These are phyloP conservation scores for Tipula confusa DNA, from an alignment of 2,888 invertebrate species.

Conservation along the genomic window DNA sequence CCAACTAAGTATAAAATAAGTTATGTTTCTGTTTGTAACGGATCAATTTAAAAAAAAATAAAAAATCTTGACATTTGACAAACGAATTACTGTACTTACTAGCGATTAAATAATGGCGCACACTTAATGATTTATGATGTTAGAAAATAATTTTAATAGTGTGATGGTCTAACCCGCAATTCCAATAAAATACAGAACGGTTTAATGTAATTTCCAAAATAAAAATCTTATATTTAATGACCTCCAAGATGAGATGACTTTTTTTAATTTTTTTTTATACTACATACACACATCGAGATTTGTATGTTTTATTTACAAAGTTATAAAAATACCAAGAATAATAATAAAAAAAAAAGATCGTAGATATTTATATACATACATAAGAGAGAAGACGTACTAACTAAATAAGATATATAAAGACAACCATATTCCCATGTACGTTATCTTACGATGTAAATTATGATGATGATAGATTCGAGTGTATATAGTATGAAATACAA, in stretches of 20 bases:
- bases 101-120: background rate
- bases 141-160: background rate
- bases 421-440: constrained; percentile 12
- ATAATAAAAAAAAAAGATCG: background rate
- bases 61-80: background rate
- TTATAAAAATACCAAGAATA: constrained; percentile 21
- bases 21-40: background rate
- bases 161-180: background rate
- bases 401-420: background rate
- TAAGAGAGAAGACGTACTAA: background rate
- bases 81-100: background rate
- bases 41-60: background rate
- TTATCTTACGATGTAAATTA: background rate
- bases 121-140: background rate
- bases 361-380: background rate
- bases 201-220: background rate
- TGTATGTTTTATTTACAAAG: constrained; percentile 1
- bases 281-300: background rate
- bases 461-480: constrained; percentile 3
- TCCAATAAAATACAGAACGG: background rate
- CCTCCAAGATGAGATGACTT: background rate
- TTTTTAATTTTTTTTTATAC: background rate
- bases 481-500: background rate
- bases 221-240: constrained; percentile 3
- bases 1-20: too few species aligned